Evolutionary conservation across 2,113 vertebrate species (phyloP), one percentile per base, ranked within the genome.

Genomic region (Phylloscopus trochilus): DNA sequence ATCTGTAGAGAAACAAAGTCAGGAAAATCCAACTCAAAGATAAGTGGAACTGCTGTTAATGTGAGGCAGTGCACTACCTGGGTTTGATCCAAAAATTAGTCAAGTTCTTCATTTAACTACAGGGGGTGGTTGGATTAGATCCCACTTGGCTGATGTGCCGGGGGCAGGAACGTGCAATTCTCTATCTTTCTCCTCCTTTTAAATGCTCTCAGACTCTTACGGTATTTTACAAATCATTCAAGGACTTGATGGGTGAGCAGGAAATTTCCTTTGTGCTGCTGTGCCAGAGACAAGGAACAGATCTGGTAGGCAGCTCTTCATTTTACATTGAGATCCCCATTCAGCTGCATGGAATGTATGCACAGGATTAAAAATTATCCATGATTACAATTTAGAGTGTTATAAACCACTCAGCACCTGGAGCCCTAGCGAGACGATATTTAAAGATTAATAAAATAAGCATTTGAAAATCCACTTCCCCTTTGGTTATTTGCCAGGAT

Each of bases 391-490:
- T 96, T 96, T 95, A 84, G 91, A 93, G 83, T 92, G 90, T 95
- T 93, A 96, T 96, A 97, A 96, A 97, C 95, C 95, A 96, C 92
- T 97, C 96, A 94, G 90, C 95, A 96, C 95, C 93, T 94, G 92
- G 69, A 92, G 93, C 85, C 86, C 93, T 79, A 85, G 94, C 0
- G 18, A 93, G 86, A 80, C 0, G 31, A 95, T 96, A 95, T 92
- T 86, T 93, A 93, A 96, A 96, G 93, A 96, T 96, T 96, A 96
- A 95, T 97, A 96, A 96, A 94, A 96, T 94, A 96, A 96, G 92
- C 90, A 93, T 96, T 94, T 87, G 76, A 97, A 96, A 96, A 96
- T 97, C 96, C 94, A 95, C 95, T 97, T 97, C 92, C 92, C 66
- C 33, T 82, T 95, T 91, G 93, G 95, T 96, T 96, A 92, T 96